Base-by-base conservation (phyloP, 1,140 invertebrate genomes). In the Acyrthosiphon pisum region DNA sequence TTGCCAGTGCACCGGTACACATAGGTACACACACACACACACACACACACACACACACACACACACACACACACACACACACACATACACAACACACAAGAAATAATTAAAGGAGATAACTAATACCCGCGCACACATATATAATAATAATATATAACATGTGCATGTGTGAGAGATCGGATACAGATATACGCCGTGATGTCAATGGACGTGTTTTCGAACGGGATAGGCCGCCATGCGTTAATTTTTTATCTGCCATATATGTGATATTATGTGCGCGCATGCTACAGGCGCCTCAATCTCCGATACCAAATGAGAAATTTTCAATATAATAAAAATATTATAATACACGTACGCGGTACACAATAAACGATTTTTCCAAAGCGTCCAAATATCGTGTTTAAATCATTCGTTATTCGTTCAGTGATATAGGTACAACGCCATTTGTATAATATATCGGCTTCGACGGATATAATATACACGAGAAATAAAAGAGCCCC, bases 61-160 rank as follows among this genome's bases (percentile, higher is more conserved):
- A 84, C 35, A 37, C n/a, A 23, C 4, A 37, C 20, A 44, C 20
- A 56, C 35, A 37, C 9, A 22, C 30, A 26, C n/a, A 41, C 37
- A 68, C 56, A 68, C 26, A n/a, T 11, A 83, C 81, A 84, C 35
- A 37, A 23, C 4, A 37, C 20, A 44, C 20, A 56, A 14, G 56
- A 90, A 90, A 90, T 90, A 90, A 90, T 90, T 90, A 68, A 90
- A 90, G 89, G 20, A 90, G 26, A 90, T 68, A 68, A 90, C 53
- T 41, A 90, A 90, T 68, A 89, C 2, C 8, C n/a, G 41, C 30
- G 41, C 44, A 68, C 35, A 8, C 11, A 60, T 90, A 35, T 18
- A 37, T 18, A 48, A 20, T 89, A 41, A 89, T 56, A n/a, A 50
- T 44, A 84, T 60, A 81, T 22, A 37, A 81, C 76, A 8, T 41